Evolutionary conservation across 2,797 vertebrate genomes (phyloP).

Genomic region (Hippocampus kuda): DNA sequence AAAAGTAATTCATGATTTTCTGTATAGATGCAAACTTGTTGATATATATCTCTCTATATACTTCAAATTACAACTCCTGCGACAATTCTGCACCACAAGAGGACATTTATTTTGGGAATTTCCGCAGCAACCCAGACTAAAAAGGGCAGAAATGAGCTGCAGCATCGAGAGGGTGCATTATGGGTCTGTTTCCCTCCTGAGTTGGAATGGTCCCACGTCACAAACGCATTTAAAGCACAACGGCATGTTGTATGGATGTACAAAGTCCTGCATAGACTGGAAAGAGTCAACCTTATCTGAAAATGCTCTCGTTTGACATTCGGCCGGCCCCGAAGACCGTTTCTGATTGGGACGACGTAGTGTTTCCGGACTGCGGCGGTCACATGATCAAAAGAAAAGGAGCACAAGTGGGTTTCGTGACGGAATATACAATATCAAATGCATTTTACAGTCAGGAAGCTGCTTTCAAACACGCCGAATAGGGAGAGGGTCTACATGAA

Average conservation of each 20-base stretch:
- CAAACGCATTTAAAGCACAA: conserved; percentile 82
- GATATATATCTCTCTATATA: conserved; percentile 42
- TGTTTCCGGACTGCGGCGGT: conserved; percentile 81
- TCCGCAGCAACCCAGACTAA: conserved; percentile 77
- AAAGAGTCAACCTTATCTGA: conserved; percentile 59
- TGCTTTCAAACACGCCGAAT: conserved; percentile 76
- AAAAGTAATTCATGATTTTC: conserved; percentile 56
- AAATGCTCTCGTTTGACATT: conserved; percentile 59
- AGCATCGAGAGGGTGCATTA: conserved; percentile 53
- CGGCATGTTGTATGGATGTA: conserved; percentile 53
- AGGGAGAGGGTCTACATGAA: conserved; percentile 83
- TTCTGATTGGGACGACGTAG: conserved; percentile 69
- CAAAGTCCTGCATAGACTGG: conserved; percentile 76
- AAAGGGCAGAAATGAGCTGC: conserved; percentile 81
- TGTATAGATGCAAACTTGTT: conserved; percentile 59
- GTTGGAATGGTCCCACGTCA: conserved; percentile 74
- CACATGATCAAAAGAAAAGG: conserved; percentile 73
- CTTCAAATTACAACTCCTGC: conserved; percentile 76
- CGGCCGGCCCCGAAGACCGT: conserved; percentile 59
- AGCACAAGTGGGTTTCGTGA: conserved; percentile 69
- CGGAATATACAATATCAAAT: conserved; percentile 90
- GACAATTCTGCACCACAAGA: conserved; percentile 69
- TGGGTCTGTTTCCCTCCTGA: conserved; percentile 67
- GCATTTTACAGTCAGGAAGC: conserved; percentile 85
- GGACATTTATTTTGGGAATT: conserved; percentile 63